These are phyloP conservation scores for Alca torda DNA, from an alignment of 2,797 vertebrate species.

Conservation along the genomic window DNA sequence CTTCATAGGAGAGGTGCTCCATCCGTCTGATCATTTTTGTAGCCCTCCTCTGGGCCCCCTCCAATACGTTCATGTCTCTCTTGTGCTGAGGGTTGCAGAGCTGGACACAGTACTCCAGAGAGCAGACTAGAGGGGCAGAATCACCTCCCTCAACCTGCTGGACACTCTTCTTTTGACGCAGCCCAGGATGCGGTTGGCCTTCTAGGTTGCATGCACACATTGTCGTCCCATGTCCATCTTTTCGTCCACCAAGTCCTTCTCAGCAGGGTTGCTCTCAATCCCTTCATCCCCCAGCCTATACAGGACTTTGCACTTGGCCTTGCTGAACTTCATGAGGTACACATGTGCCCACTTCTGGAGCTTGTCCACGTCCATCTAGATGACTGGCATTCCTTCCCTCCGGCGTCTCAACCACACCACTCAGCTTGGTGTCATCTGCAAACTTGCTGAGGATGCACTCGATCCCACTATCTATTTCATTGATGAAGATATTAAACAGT, in stretches of 20 bases:
- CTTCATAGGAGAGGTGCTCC: background rate
- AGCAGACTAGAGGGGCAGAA: background rate
- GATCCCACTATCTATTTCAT: background rate
- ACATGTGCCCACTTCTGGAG: background rate
- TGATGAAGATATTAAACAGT: background rate
- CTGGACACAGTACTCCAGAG: background rate
- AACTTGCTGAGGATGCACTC: background rate
- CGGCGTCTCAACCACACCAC: background rate
- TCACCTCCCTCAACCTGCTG: background rate
- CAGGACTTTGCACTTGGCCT: background rate
- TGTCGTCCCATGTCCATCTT: background rate
- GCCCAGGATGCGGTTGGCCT: background rate
- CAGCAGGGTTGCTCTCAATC: background rate
- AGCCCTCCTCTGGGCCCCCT: background rate
- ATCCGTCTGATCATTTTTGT: background rate
- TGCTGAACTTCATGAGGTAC: background rate
- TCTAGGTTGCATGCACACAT: background rate
- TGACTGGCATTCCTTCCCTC: background rate
- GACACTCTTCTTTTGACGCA: background rate
- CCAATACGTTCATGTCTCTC: background rate
- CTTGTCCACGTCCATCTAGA: background rate
- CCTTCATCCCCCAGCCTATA: background rate
- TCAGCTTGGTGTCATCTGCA: background rate
- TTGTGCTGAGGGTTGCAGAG: background rate
- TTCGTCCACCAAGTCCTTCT: background rate